A percentile compares a stretch with the other conserved stretches of the same genome.
phyloP scores from a whole-genome alignment of 2,113 vertebrate genomes.

The Uria aalge region DNA sequence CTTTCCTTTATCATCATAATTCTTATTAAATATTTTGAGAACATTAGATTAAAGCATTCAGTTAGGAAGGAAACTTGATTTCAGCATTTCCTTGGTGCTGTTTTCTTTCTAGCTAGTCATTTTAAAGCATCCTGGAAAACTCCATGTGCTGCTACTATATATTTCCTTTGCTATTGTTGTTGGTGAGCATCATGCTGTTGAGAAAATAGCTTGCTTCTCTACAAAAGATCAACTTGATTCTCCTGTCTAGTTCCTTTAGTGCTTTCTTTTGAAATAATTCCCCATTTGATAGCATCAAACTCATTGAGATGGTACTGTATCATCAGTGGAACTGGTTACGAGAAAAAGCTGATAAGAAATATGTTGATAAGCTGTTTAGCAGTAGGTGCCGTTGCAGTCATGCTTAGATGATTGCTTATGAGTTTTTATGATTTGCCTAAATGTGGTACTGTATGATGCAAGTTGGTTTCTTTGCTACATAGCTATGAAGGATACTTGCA shows the following conservation, averaged over 20 bases:
- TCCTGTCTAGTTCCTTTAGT: slow-evolving; percentile 26
- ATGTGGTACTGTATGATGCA: slow-evolving; percentile 27
- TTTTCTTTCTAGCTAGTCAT: slow-evolving; percentile 5
- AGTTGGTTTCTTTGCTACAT: slow-evolving; percentile 23
- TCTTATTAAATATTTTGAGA: not conserved
- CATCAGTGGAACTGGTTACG: not conserved
- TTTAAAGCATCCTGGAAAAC: slow-evolving; percentile 9
- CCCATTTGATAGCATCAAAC: not conserved
- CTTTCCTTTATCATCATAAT: not conserved
- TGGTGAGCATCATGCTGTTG: not conserved
- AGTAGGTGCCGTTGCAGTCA: not conserved
- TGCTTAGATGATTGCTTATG: slow-evolving; percentile 3
- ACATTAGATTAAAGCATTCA: not conserved
- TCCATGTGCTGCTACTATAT: slow-evolving; percentile 20
- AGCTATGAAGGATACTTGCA: slow-evolving; percentile 57
- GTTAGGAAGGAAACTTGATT: not conserved
- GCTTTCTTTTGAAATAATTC: not conserved
- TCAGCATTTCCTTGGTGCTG: not conserved
- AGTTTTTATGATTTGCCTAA: not conserved
- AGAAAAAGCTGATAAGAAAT: slow-evolving; percentile 2
- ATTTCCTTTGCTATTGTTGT: slow-evolving; percentile 69
- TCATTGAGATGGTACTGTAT: not conserved
- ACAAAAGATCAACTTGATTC: slow-evolving; percentile 29
- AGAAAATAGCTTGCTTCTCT: slow-evolving; percentile 34
- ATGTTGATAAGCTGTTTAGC: not conserved